Evolutionary conservation across 2,888 invertebrate genomes (phyloP).

Genomic region (Bombylius major): DNA sequence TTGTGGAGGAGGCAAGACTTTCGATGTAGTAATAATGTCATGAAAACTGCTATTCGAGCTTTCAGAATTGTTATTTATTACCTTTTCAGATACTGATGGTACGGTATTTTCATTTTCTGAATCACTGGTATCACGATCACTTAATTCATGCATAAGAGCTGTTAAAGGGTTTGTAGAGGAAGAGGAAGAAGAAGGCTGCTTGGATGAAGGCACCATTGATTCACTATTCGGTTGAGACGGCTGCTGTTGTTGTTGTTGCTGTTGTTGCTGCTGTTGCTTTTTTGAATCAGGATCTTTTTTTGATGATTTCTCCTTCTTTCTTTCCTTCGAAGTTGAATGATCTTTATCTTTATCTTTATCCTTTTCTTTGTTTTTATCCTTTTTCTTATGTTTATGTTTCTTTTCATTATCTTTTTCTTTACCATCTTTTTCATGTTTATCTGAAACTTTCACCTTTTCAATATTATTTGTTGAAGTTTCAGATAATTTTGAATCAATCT

Average conservation of each 20-base stretch:
- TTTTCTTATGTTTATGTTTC: conserved; percentile 50
- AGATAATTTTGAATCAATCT: background rate
- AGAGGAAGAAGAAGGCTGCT: conserved; percentile 2
- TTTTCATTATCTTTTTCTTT: conserved; percentile 42
- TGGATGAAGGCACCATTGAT: too few relatives aligned
- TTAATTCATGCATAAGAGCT: conserved; percentile 20
- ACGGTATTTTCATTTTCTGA: conserved; percentile 22
- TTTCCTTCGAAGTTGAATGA: conserved; percentile 23
- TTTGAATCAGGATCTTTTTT: conserved; percentile 12
- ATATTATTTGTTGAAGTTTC: conserved; percentile 12
- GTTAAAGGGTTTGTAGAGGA: conserved; percentile 19
- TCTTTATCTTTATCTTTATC: conserved; percentile 46
- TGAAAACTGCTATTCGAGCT: conserved; percentile 34
- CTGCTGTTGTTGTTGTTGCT: background rate
- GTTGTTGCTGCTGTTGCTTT: background rate
- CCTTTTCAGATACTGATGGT: conserved; percentile 2
- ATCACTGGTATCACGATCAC: conserved; percentile 27
- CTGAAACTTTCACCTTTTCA: conserved; percentile 13
- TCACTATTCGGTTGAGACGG: background rate
- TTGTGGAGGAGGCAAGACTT: background rate
- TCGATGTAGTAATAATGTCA: conserved; percentile 21
- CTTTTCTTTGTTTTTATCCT: conserved; percentile 53
- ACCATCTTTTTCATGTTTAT: conserved; percentile 18
- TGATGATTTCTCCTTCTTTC: conserved; percentile 21
- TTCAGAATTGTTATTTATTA: conserved; percentile 23